Evolutionary conservation across 2,888 invertebrate species (phyloP).

Genomic region (Ormyrus labotus): DNA sequence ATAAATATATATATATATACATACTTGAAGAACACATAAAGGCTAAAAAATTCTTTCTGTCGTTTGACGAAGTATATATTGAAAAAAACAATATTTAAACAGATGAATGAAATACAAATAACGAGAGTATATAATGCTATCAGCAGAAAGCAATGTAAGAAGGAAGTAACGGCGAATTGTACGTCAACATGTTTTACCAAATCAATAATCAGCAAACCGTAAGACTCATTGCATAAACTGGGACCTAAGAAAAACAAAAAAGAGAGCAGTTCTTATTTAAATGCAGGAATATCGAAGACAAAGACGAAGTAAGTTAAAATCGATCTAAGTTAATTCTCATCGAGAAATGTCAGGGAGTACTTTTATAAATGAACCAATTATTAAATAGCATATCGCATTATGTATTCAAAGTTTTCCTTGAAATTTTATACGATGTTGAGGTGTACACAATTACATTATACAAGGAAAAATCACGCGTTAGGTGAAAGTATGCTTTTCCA

Average conservation of each 20-base stretch:
- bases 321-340: conserved; percentile 32
- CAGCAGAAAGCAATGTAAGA: conserved; percentile 17
- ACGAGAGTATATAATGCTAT: conserved; percentile 29
- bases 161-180: conserved; percentile 26
- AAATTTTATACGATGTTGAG: conserved; percentile 52
- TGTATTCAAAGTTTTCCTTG: conserved; percentile 47
- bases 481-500: conserved; percentile 54
- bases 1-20: conserved; percentile 41
- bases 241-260: conserved; percentile 46
- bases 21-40: conserved; percentile 39
- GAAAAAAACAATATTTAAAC: conserved; percentile 28
- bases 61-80: conserved; percentile 61
- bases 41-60: conserved; percentile 61
- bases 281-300: conserved; percentile 16
- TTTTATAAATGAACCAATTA: conserved; percentile 49
- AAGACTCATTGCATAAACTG: conserved; percentile 54
- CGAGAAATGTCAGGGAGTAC: conserved; percentile 52
- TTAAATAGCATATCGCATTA: conserved; percentile 45
- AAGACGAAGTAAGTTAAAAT: conserved; percentile 29
- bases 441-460: conserved; percentile 21
- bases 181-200: conserved; percentile 49
- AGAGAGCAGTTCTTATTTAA: conserved; percentile 14
- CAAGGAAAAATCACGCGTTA: conserved; percentile 29
- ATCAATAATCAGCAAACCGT: conserved; percentile 48
- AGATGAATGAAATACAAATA: conserved; percentile 45